Evolutionary conservation across 2,113 vertebrate genomes (phyloP), one percentile per base, ranked within the genome.

Genomic region (Hyla sarda): DNA sequence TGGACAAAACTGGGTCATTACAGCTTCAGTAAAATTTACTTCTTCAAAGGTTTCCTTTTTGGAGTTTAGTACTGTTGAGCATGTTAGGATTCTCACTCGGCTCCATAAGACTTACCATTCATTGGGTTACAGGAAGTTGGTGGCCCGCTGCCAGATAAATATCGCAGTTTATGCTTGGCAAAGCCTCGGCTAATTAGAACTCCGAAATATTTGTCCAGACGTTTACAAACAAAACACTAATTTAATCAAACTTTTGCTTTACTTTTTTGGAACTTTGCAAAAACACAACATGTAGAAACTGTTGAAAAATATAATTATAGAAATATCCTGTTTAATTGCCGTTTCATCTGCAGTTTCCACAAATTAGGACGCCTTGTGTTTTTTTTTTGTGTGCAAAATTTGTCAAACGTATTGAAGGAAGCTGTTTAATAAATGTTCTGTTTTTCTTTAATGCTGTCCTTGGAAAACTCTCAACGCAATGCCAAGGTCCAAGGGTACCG

Each of bases 101-200:
- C 87, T 9, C 90, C 88, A 93, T 83, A 93, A 90, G 88, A 92
- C 88, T 91, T 91, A 88, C 92, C 91, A 93, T 94, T 95, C 94
- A 95, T 95, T 91, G 92, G 88, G 74, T 86, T 21, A 76, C 65
- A 85, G 88, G 84, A 86, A 89, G 84, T 87, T 45, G 37, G 75
- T 93, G 93, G 93, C 92, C 86, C 86, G 62, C 17, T 85, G 90
- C 91, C 94, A 94, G 91, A 93, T 93, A 94, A 92, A 91, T 91
- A 93, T 94, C 93, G 89, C 88, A 93, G 90, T 88, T 89, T 90
- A 92, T 94, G 92, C 89, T 86, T 94, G 94, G 93, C 93, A 93
- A 90, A 93, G 92, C 89, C 90, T 89, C 93, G 93, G 90, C 90
- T 94, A 94, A 95, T 94, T 94, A 91, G 90, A 88, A 90, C 92